These are phyloP conservation scores for Leptopilina clavipes DNA, from an alignment of 1,140 invertebrate species.

Conservation along the genomic window DNA sequence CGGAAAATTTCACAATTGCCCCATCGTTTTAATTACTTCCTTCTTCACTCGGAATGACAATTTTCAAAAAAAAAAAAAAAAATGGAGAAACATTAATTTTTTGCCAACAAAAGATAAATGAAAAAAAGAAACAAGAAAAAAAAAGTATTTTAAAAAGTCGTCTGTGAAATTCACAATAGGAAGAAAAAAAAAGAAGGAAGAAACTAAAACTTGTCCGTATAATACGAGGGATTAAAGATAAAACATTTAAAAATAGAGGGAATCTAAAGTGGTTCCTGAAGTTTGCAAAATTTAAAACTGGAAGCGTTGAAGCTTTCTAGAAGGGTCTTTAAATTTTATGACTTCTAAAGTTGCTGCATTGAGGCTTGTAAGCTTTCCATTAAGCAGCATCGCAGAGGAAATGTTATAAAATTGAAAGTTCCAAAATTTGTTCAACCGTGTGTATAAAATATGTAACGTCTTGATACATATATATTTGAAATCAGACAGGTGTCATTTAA, in stretches of 20 bases:
- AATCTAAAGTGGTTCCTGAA: conserved; percentile 19
- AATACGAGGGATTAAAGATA: not conserved
- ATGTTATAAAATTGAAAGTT: conserved; percentile 17
- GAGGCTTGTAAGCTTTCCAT: conserved; percentile 18
- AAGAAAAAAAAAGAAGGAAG: too few species aligned
- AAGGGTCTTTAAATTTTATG: conserved; percentile 13
- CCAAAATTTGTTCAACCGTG: not conserved
- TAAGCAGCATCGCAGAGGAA: not conserved
- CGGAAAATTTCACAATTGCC: not conserved
- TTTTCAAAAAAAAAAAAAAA: too few species aligned
- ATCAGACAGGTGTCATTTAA: conserved; percentile 8
- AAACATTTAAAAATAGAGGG: conserved; percentile 14
- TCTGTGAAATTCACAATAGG: too few species aligned
- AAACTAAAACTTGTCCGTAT: not conserved
- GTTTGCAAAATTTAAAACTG: conserved; percentile 14
- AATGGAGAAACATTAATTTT: too few species aligned
- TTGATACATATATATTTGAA: not conserved
- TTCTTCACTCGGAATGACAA: not conserved
- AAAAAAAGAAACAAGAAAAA: too few species aligned
- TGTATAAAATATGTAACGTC: not conserved
- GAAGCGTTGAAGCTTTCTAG: conserved; percentile 18
- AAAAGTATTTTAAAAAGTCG: too few species aligned
- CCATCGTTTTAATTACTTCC: not conserved
- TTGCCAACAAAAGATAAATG: too few species aligned
- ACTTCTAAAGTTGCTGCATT: conserved; percentile 19